Evolutionary conservation across 2,888 invertebrate genomes (phyloP).

Genomic region (Eueremaeus valkanovi): DNA sequence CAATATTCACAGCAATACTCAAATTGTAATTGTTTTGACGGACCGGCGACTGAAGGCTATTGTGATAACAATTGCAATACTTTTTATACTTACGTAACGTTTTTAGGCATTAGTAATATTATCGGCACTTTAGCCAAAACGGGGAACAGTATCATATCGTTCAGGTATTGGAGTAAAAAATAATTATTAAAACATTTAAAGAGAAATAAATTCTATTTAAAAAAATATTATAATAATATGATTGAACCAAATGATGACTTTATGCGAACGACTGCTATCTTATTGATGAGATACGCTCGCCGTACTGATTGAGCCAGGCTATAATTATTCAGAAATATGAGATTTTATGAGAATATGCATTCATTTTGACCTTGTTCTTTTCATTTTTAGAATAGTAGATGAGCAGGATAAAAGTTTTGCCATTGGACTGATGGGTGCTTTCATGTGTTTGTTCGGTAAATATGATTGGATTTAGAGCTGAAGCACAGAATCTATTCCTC

Average conservation of each 20-base stretch:
- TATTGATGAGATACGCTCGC: no score
- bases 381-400: not conserved
- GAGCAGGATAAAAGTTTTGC: not conserved
- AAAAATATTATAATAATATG: no score
- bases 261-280: no score
- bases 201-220: no score
- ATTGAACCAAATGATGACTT: no score
- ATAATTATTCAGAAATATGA: not conserved
- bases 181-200: no score
- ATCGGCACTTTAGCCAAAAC: slow-evolving; percentile 63
- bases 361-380: not conserved
- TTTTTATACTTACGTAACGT: slow-evolving; percentile 50
- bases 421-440: not conserved
- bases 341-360: no score
- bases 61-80: slow-evolving; percentile 60
- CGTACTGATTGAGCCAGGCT: not conserved
- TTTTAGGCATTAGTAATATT: slow-evolving; percentile 57
- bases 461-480: not conserved
- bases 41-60: slow-evolving; percentile 51
- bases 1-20: slow-evolving; percentile 41
- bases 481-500: not conserved
- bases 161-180: slow-evolving; percentile 52
- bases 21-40: not conserved
- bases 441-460: not conserved
- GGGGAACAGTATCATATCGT: slow-evolving; percentile 64